These are phyloP conservation scores for Drosophila tristis DNA, from an alignment of 1,140 invertebrate species.

Conservation along the genomic window DNA sequence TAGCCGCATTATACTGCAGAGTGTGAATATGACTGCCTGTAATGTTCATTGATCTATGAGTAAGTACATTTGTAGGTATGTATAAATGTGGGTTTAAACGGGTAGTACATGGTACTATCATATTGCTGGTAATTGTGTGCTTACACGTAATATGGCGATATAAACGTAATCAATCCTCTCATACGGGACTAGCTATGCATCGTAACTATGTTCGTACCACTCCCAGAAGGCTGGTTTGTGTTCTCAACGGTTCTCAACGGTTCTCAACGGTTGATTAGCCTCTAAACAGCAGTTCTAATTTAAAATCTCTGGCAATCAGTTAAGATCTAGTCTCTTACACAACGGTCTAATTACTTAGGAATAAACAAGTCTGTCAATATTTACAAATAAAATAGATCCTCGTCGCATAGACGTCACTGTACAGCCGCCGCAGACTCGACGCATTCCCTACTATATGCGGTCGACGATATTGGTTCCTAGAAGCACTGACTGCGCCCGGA, in stretches of 20 bases:
- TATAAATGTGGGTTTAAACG: neutral
- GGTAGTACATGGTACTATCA: constrained; percentile 18
- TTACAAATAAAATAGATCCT: constrained; percentile 56
- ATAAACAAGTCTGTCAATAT: constrained; percentile 34
- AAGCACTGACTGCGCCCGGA: constrained; percentile 61
- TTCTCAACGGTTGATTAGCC: constrained; percentile 42
- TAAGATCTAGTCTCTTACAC: constrained; percentile 37
- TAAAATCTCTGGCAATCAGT: constrained; percentile 23
- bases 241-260: constrained; percentile 32
- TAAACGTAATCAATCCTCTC: neutral
- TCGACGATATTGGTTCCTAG: constrained; percentile 33
- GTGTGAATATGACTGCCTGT: constrained; percentile 1
- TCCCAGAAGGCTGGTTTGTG: constrained; percentile 12
- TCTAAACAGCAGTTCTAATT: constrained; percentile 38
- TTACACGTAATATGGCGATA: neutral
- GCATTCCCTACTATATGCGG: too few relatives aligned
- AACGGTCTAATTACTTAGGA: constrained; percentile 21
- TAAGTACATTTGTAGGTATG: too few relatives aligned
- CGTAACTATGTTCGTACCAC: too few relatives aligned
- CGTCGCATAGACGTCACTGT: constrained; percentile 6
- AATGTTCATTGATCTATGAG: neutral
- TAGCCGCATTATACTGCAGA: neutral
- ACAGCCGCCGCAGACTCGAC: neutral
- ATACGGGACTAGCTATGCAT: neutral
- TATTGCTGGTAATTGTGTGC: constrained; percentile 4